Base-by-base conservation (phyloP, 2,797 vertebrate species). In the Tamandua tetradactyla region DNA sequence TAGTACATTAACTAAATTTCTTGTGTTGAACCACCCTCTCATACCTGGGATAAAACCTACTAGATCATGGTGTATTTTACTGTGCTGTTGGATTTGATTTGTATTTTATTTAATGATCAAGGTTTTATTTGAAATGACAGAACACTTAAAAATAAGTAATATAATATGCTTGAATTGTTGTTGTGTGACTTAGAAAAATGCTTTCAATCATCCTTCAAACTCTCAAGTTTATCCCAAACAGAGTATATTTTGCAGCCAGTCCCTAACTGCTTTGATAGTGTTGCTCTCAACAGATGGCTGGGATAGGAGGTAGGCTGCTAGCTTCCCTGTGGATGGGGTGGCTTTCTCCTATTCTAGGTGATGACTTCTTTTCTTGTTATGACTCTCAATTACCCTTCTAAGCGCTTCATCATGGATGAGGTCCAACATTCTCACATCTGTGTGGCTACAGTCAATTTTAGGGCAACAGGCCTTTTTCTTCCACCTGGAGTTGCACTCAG, bases 401-500 rank as follows among this genome's bases (percentile, higher is more conserved):
- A 99, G 98, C 0, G 98, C 97, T 95, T 98, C 98, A 93, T 99
- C 99, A 57, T 91, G 98, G 93, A 99, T 89, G 95, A 99, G 98
- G 97, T 99, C 99, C 0, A 98, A 97, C 96, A 96, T 89, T 87
- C 88, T 98, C 75, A 99, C 98, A 59, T 99, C 98, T 1, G 42
- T 72, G 96, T 99, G 99, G 90, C 97, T 99, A 91, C 99, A 99
- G 97, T 99, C 99, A 88, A 99, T 98, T 95, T 99, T 98, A 40
- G 99, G 99, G 98, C 99, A 99, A 81, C 99, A n/a, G n/a, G n/a
- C n/a, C n/a, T n/a, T n/a, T n/a, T n/a, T n/a, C n/a, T n/a, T n/a
- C n/a, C n/a, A n/a, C n/a, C n/a, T n/a, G n/a, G n/a, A n/a, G n/a
- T n/a, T n/a, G n/a, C n/a, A n/a, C n/a, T n/a, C n/a, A n/a, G n/a